phyloP scores from a whole-genome alignment of 2,888 invertebrate genomes.

The Diarsia dahlii region DNA sequence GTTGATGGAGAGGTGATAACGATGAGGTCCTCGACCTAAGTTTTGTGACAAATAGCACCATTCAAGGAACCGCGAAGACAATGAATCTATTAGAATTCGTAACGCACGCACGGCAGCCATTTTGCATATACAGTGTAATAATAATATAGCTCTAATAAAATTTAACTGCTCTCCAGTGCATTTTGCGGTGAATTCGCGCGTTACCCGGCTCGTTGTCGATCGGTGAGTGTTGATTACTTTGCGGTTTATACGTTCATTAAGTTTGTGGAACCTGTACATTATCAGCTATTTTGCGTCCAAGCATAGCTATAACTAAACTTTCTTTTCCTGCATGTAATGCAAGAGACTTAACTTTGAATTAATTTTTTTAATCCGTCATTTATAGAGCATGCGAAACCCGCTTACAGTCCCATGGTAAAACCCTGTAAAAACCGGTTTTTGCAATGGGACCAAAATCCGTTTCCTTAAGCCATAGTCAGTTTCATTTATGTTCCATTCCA shows the following conservation, averaged over 20 bases:
- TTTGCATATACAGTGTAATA: slow-evolving; percentile 73
- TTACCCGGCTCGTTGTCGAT: slow-evolving; percentile 47
- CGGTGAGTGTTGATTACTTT: slow-evolving; percentile 45
- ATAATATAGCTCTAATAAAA: slow-evolving; percentile 75
- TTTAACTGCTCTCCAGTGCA: slow-evolving; percentile 72
- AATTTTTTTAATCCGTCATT: not conserved
- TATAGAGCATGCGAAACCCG: too few species aligned
- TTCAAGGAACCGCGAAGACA: slow-evolving; percentile 74
- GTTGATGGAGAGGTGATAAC: slow-evolving; percentile 57
- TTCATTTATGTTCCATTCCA: not conserved
- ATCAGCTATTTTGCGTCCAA: slow-evolving; percentile 8
- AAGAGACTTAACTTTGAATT: not conserved
- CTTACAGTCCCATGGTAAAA: too few species aligned
- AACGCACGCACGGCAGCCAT: slow-evolving; percentile 72
- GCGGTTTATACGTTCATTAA: slow-evolving; percentile 47
- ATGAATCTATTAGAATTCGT: slow-evolving; percentile 86
- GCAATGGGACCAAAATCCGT: too few species aligned
- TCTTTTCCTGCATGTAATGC: slow-evolving; percentile 10
- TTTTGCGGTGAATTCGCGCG: slow-evolving; percentile 62
- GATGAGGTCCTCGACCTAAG: slow-evolving; percentile 67
- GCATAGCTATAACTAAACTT: slow-evolving; percentile 25
- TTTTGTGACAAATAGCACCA: slow-evolving; percentile 74
- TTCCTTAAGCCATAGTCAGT: too few species aligned
- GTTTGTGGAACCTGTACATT: slow-evolving; percentile 30
- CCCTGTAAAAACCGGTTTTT: too few species aligned